phyloP scores from a whole-genome alignment of 2,888 invertebrate species.

The Chydorus sphaericus region DNA sequence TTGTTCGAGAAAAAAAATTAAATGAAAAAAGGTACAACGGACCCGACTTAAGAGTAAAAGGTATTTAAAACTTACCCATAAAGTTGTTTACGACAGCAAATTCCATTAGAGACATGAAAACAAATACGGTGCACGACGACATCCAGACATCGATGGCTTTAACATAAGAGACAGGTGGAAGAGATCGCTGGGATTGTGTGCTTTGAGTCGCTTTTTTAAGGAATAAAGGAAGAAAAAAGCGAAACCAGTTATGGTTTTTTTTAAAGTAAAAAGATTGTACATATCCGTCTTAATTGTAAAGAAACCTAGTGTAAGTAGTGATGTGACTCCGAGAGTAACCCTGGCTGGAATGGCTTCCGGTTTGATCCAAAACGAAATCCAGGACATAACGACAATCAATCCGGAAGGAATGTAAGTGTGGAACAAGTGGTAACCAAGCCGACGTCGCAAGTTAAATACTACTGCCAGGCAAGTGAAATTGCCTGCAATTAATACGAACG shows the following conservation, averaged over 20 bases:
- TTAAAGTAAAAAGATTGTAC: not conserved
- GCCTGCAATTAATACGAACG: conserved; percentile 42
- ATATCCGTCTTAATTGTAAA: too few species aligned
- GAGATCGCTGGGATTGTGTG: conserved; percentile 74
- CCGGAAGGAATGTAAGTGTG: conserved; percentile 86
- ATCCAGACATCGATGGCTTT: conserved; percentile 88
- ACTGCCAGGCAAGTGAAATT: conserved; percentile 84
- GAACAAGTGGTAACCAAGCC: conserved; percentile 79
- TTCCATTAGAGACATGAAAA: conserved; percentile 78
- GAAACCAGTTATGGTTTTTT: too few species aligned
- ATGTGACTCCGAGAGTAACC: conserved; percentile 75
- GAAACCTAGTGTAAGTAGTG: conserved; percentile 60
- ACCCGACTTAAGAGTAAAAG: too few species aligned
- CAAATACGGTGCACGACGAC: conserved; percentile 81
- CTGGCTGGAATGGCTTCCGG: conserved; percentile 83
- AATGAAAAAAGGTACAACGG: too few species aligned
- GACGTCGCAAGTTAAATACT: conserved; percentile 65
- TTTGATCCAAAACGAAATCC: conserved; percentile 93
- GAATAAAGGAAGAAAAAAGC: too few species aligned
- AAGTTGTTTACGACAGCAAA: conserved; percentile 82
- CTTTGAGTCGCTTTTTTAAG: conserved; percentile 62
- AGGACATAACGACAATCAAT: conserved; percentile 75
- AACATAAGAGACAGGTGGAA: conserved; percentile 82
- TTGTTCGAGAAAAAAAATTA: too few species aligned
- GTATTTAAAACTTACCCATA: too few species aligned